Base-by-base conservation (phyloP, 2,888 invertebrate genomes). In the Galerucella nymphaeae region DNA sequence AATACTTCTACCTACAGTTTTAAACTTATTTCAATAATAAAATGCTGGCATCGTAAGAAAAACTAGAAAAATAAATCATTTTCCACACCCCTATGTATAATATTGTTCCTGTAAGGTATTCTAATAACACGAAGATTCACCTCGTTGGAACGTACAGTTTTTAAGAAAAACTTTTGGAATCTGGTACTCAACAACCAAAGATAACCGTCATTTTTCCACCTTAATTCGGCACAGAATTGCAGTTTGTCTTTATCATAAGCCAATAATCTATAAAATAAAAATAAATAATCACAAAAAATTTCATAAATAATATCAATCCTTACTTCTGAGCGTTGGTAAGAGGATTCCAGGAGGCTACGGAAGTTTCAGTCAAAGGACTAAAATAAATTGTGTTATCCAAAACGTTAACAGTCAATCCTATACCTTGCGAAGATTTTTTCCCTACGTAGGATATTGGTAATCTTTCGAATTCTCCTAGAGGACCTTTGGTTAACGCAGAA, bases 361-460 rank as follows among this genome's bases (percentile, higher is more conserved):
- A 94, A 0, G 94, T 94, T 86, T 96, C 95, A 0, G 91, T 90
- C 63, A 95, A 86, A 0, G 95, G 95, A 75, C 94, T 91, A 85
- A 95, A 95, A 78, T 93, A 88, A 70, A 96, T 89, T 50, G 93
- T 91, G 74, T 94, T 93, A 78, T 94, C 94, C 0, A 89, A 87
- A 0, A 92, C 91, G 77, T 94, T 93, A 0, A 94, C 90, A 0
- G 92, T 90, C 20, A 95, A 82, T 0, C 93, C 93, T 9, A 95
- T 88, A 5, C 95, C 95, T 84, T 95, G 95, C 0, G 95, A 95
- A 0, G 95, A 94, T 85, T 96, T 95, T 81, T 91, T 92, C 0
- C 95, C 95, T 14, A 94, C 93, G 61, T 95, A 87, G 75, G 91
- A 90, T 0, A 95, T 92, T 0, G 94, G 94, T 66, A 95, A 84